Evolutionary conservation across 2,797 vertebrate species (phyloP), one percentile per base, ranked within the genome.

Genomic region (Menidia menidia): DNA sequence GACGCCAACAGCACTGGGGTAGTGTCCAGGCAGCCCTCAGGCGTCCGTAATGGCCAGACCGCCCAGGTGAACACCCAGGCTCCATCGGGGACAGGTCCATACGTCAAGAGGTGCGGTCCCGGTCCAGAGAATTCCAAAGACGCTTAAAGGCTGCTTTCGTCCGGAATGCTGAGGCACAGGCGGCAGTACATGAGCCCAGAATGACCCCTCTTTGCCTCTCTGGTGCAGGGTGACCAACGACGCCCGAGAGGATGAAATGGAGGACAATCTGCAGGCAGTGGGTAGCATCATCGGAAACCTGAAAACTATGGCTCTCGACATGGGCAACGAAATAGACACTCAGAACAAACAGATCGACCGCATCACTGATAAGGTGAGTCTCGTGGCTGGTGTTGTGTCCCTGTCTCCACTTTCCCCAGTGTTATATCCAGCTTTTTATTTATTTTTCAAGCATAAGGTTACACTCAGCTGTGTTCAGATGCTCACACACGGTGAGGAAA

Each of bases 211-310:
- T 42, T 32, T 11, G 4, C 3, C 0, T 42, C 16, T 9, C n/a
- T 43, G 30, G 33, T 50, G 13, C 85, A 99, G 98, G 83, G 73
- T 99, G 92, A 99, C 97, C 30, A 95, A 98, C 66, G 98, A 99
- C 72, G 96, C 95, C 2, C 95, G 97, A 35, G 98, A 99, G 90
- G 97, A 98, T 66, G 98, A 99, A 90, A 99, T 99, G 97, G 97
- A 99, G 82, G 97, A 99, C 12, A 99, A 99, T 82, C 92, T 99
- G 74, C 87, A 89, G 0, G 95, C 95, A 19, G 98, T 99, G 44
- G 97, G 96, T 71, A 87, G 92, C 82, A 96, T 99, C 78, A 91
- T 99, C 12, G 96, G 96, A 48, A 98, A 98, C 90, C 92, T 99
- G 85, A 98, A 95, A 89, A 92, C 48, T 48, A 96, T 99, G 96